These are phyloP conservation scores for Armadillidium nasatum DNA, from an alignment of 1,140 invertebrate genomes.

Conservation along the genomic window DNA sequence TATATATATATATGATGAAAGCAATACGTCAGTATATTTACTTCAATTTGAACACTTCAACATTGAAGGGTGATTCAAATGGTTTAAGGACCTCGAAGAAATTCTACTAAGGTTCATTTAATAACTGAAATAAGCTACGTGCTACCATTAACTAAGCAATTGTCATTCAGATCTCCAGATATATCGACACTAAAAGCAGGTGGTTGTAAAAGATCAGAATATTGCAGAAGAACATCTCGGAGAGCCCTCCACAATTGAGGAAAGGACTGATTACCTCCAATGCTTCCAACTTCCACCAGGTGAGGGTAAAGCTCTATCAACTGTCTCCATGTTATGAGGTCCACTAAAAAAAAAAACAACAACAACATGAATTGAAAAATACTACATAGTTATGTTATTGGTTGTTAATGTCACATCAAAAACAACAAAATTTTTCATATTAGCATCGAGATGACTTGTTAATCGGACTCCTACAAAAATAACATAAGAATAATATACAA, in stretches of 20 bases:
- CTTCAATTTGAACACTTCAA: too few relatives aligned
- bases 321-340: slow-evolving; percentile 83
- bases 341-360: slow-evolving; percentile 64
- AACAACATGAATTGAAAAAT: too few relatives aligned
- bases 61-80: too few relatives aligned
- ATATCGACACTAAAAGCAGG: slow-evolving; percentile 22
- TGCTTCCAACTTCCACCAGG: slow-evolving; percentile 60
- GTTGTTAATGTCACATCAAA: too few relatives aligned
- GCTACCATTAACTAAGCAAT: slow-evolving; percentile 18
- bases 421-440: too few relatives aligned
- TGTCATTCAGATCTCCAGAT: neutral
- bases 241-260: slow-evolving; percentile 43
- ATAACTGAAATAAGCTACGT: slow-evolving; percentile 26
- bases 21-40: neutral
- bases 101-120: neutral
- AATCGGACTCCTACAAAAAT: too few relatives aligned
- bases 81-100: too few relatives aligned
- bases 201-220: slow-evolving; percentile 40
- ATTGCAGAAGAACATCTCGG: slow-evolving; percentile 41
- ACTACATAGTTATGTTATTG: too few relatives aligned
- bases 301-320: slow-evolving; percentile 84
- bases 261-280: slow-evolving; percentile 30
- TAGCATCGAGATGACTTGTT: too few relatives aligned
- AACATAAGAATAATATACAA: neutral
- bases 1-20: neutral